These are phyloP conservation scores for Phyllotis vaccarum DNA, from an alignment of 2,797 vertebrate species.

Conservation along the genomic window DNA sequence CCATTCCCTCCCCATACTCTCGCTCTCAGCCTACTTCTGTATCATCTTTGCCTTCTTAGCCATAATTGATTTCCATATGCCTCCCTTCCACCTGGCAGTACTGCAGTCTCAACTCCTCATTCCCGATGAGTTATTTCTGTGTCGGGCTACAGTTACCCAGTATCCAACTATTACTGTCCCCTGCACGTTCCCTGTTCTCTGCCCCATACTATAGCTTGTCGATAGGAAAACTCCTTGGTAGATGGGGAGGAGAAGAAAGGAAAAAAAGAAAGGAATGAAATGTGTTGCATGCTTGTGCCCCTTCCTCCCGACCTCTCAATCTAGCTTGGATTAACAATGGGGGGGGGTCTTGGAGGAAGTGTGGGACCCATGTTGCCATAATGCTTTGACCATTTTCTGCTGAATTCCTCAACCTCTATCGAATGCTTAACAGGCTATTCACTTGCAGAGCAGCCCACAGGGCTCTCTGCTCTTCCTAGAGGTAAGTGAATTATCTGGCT, in stretches of 20 bases:
- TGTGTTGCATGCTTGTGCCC: slow-evolving; percentile 82
- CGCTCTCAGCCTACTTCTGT: slow-evolving; percentile 88
- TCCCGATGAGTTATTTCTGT: slow-evolving; percentile 76
- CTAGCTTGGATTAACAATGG: slow-evolving; percentile 71
- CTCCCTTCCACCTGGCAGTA: slow-evolving; percentile 83
- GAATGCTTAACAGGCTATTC: slow-evolving; percentile 66
- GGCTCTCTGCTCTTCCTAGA: slow-evolving; percentile 57
- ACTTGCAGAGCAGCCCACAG: slow-evolving; percentile 62
- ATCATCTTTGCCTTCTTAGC: slow-evolving; percentile 88
- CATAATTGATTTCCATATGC: slow-evolving; percentile 83
- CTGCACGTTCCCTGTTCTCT: slow-evolving; percentile 72
- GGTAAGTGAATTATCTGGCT: slow-evolving; percentile 76
- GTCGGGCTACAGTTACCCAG: slow-evolving; percentile 72
- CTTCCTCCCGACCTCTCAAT: slow-evolving; percentile 59
- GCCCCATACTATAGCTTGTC: slow-evolving; percentile 50
- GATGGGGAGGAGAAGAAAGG: slow-evolving; percentile 76
- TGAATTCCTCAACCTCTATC: slow-evolving; percentile 61
- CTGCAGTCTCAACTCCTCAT: slow-evolving; percentile 76
- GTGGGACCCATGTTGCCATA: slow-evolving; percentile 5
- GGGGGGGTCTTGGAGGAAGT: slow-evolving; percentile 13
- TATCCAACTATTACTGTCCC: slow-evolving; percentile 46
- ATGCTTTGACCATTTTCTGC: slow-evolving; percentile 69
- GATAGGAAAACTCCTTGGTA: slow-evolving; percentile 19
- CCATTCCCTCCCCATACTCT: slow-evolving; percentile 87
- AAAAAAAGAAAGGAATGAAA: slow-evolving; percentile 78